Conservation (phyloP, 2,797 vertebrate species). For the Menidia menidia region DNA sequence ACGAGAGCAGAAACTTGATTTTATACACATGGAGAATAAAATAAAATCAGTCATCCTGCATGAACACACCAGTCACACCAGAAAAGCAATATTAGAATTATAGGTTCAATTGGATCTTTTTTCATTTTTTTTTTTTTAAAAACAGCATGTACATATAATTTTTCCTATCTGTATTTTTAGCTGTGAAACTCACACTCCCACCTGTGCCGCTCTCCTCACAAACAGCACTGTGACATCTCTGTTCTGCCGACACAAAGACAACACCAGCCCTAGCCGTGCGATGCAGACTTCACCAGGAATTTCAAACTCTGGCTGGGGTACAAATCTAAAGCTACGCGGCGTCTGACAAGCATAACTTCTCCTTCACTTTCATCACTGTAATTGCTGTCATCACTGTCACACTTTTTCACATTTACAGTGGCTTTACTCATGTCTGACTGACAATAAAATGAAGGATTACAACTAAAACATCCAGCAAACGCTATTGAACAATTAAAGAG, state of each 20-base stretch:
- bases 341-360: conserved; percentile 15
- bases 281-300: conserved; percentile 37
- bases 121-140: conserved; percentile 22
- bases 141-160: conserved; percentile 48
- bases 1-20: conserved; percentile 44
- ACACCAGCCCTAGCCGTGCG: conserved; percentile 21
- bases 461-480: conserved; percentile 12
- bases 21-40: conserved; percentile 42
- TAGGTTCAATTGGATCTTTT: conserved; percentile 57
- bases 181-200: conserved; percentile 36
- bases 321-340: conserved; percentile 22
- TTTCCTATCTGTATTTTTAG: conserved; percentile 50
- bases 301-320: conserved; percentile 6
- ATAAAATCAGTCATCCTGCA: conserved; percentile 32
- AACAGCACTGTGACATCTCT: conserved; percentile 22
- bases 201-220: conserved; percentile 48
- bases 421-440: conserved; percentile 6
- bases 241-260: conserved; percentile 40
- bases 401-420: conserved; percentile 9
- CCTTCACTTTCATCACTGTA: conserved; percentile 24
- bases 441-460: conserved; percentile 14
- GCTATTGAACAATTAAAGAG: conserved; percentile 9
- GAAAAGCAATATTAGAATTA: conserved; percentile 54
- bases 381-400: conserved; percentile 5
- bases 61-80: conserved; percentile 48